phyloP scores from a whole-genome alignment of 2,797 vertebrate genomes.

The Anas capensis region DNA sequence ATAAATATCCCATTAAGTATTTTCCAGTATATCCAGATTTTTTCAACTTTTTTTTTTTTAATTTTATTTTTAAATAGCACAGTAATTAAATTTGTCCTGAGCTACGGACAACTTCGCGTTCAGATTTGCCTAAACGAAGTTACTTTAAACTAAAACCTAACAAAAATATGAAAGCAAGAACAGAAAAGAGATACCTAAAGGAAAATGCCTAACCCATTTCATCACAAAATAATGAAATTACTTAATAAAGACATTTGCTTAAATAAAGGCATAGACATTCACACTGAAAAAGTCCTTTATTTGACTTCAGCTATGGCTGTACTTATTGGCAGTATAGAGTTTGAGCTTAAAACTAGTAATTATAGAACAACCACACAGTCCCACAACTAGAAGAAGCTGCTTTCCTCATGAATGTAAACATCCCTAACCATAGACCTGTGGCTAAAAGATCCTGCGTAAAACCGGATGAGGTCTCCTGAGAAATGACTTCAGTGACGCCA shows the following conservation, averaged over 20 bases:
- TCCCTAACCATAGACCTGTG: slow-evolving; percentile 10
- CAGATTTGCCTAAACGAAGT: background rate
- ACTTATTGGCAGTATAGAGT: background rate
- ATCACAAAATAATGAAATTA: background rate
- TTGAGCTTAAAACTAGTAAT: background rate
- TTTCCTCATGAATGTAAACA: slow-evolving; percentile 33
- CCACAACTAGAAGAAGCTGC: slow-evolving; percentile 15
- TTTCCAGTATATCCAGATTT: background rate
- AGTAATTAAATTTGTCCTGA: slow-evolving; percentile 1
- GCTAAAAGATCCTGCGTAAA: slow-evolving; percentile 21
- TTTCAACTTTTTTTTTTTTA: background rate
- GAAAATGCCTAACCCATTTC: background rate
- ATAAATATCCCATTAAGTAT: background rate
- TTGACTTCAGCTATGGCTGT: background rate
- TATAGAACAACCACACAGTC: background rate
- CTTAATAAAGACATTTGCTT: background rate
- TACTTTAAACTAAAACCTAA: background rate
- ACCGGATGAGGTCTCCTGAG: slow-evolving; percentile 53
- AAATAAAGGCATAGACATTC: background rate
- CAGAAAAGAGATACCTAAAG: background rate
- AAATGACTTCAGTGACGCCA: slow-evolving; percentile 10
- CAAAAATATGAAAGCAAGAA: background rate
- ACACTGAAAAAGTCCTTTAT: background rate
- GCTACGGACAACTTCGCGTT: background rate
- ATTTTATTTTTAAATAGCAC: background rate